Evolutionary conservation across 2,113 vertebrate species (phyloP).

Genomic region (Oenanthe melanoleuca): DNA sequence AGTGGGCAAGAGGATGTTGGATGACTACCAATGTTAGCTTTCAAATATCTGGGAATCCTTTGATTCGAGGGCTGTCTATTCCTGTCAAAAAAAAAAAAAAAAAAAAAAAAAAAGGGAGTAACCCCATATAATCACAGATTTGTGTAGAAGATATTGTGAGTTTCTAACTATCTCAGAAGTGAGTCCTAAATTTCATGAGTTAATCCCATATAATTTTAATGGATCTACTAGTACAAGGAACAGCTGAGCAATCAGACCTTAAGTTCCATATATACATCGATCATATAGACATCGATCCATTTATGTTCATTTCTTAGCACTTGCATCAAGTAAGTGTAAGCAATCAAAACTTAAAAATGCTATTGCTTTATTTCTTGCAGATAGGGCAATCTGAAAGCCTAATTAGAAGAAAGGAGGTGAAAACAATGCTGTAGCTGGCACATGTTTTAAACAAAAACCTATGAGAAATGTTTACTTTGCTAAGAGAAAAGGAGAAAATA

Average conservation of each 20-base stretch:
- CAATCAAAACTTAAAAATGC: slow-evolving; percentile 5
- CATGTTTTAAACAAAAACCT: neutral
- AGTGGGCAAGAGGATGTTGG: neutral
- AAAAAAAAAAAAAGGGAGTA: neutral
- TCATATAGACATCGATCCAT: neutral
- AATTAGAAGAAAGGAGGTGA: neutral
- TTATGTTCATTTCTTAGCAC: slow-evolving; percentile 14
- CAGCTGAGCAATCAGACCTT: slow-evolving; percentile 31
- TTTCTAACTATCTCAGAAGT: neutral
- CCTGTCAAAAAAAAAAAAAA: neutral
- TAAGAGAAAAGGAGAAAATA: neutral
- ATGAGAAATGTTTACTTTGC: neutral
- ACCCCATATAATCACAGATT: neutral
- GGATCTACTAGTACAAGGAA: neutral
- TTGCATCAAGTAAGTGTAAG: neutral
- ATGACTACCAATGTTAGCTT: neutral
- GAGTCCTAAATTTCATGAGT: neutral
- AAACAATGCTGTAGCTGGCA: neutral
- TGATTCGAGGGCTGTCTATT: neutral
- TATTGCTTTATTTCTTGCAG: neutral
- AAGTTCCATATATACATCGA: neutral
- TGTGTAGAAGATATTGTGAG: neutral
- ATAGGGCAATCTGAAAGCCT: neutral
- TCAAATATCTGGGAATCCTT: neutral
- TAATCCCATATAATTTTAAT: slow-evolving; percentile 21